Percentiles rank a stretch among this genome's conserved stretches.
Evolutionary conservation across 2,113 vertebrate genomes (phyloP).

Genomic region (Shinisaurus crocodilurus): DNA sequence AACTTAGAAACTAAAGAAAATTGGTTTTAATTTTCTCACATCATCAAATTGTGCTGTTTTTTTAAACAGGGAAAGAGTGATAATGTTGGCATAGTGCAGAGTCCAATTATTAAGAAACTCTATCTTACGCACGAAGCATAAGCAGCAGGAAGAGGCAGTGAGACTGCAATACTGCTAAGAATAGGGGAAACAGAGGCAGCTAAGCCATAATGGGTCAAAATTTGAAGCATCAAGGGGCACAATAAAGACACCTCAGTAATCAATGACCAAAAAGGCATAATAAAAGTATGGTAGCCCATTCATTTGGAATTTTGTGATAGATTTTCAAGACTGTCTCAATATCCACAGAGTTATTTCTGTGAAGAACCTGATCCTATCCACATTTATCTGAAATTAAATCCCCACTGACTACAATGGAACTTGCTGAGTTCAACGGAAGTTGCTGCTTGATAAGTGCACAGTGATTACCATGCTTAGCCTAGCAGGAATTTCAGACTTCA

Average conservation of each 20-base stretch:
- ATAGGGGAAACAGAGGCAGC: background rate
- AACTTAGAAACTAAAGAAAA: background rate
- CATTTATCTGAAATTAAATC: too few relatives aligned
- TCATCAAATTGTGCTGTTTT: background rate
- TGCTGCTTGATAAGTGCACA: too few relatives aligned
- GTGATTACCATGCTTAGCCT: too few relatives aligned
- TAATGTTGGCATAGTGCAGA: background rate
- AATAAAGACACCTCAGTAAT: background rate
- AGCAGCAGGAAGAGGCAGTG: background rate
- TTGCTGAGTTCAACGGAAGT: too few relatives aligned
- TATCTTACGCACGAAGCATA: background rate
- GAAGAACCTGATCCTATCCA: too few relatives aligned
- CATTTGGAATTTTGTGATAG: background rate
- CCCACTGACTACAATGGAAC: too few relatives aligned
- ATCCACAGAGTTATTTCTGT: background rate
- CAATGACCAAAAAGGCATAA: background rate
- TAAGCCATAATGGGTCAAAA: background rate
- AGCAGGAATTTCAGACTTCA: too few relatives aligned
- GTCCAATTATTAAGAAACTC: background rate
- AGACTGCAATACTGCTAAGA: background rate
- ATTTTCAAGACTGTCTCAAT: background rate
- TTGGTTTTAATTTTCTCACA: background rate
- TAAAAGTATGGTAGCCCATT: background rate
- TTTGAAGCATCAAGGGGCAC: background rate
- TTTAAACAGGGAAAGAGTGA: background rate